Base-by-base conservation (phyloP, 2,113 vertebrate genomes). In the Bubalus kerabau region DNA sequence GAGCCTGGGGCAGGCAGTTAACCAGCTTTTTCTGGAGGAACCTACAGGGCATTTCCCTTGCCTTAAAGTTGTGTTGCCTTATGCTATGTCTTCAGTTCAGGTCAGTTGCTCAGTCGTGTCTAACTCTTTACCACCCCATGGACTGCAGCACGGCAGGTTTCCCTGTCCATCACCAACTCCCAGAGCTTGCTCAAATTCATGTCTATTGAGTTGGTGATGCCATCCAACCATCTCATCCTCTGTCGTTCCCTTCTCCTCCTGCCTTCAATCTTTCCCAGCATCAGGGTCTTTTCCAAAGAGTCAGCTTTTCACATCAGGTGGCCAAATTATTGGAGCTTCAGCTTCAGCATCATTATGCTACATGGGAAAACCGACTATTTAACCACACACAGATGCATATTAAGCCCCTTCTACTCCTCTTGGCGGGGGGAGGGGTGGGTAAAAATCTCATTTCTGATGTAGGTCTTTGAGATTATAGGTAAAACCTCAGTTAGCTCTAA, bases 371-470 rank as follows among this genome's bases (percentile, higher is more conserved):
- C 9, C 36, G 19, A 59, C 17, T 50, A 30, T 83, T 76, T 60
- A 62, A 21, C 6, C 21, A 76, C 50, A 62, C 2, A 2, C 21
- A 56, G 30, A 43, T 83, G 32, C 28, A 26, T 90, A 87, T 82
- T 56, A 87, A 87, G 6, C 40, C 13, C 26, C 14, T 40, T 40
- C 8, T 54, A 92, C 3, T 71, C 5, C n/a, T 12, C 23, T 2
- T 43, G 30, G 2, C 0, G 0, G 24, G 59, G 5, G 5, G 16
- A 1, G 16, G 9, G 8, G 17, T 5, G 28, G 3, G 32, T 3
- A 16, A 46, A 6, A 52, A 85, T 40, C 43, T 87, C 23, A 54
- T 9, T 19, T 94, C 57, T 94, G 46, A 71, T 71, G 26, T 24
- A 80, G 5, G 52, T 56, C 36, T 83, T 87, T 93, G 86, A 43